Evolutionary conservation across 2,113 vertebrate genomes (phyloP).

Genomic region (Heloderma charlesbogerti): DNA sequence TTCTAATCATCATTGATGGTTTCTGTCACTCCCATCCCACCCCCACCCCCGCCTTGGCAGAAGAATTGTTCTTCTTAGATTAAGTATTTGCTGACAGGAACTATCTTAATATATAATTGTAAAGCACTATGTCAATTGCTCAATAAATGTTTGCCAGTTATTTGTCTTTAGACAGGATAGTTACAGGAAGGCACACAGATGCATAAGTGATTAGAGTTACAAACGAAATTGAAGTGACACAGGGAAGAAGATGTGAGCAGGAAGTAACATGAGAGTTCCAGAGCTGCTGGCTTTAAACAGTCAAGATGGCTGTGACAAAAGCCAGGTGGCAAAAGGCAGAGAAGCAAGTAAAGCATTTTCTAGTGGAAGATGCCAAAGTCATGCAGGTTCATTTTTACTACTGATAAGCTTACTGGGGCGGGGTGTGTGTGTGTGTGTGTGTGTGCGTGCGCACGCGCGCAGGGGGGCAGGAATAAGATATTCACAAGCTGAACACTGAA

Average conservation of each 20-base stretch:
- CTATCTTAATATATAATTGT: constrained; percentile 50
- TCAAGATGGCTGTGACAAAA: neutral
- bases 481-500: neutral
- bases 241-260: constrained; percentile 28
- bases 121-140: constrained; percentile 54
- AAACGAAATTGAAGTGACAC: neutral
- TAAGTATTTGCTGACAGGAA: constrained; percentile 41
- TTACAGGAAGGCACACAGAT: constrained; percentile 33
- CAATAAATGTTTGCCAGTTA: constrained; percentile 57
- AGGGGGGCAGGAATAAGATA: neutral
- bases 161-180: constrained; percentile 61
- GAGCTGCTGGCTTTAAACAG: neutral
- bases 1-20: neutral
- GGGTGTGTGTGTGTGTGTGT: too few relatives aligned
- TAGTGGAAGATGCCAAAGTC: neutral
- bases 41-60: neutral
- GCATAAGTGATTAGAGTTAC: constrained; percentile 32
- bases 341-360: neutral
- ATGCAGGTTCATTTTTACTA: neutral
- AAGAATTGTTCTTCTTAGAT: constrained; percentile 32
- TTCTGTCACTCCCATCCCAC: neutral
- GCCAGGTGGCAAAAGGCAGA: neutral
- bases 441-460: too few relatives aligned
- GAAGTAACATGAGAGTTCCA: neutral
- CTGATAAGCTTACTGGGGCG: neutral